Base-by-base conservation (phyloP, 2,888 invertebrate species). In the Chrysomela aeneicollis region DNA sequence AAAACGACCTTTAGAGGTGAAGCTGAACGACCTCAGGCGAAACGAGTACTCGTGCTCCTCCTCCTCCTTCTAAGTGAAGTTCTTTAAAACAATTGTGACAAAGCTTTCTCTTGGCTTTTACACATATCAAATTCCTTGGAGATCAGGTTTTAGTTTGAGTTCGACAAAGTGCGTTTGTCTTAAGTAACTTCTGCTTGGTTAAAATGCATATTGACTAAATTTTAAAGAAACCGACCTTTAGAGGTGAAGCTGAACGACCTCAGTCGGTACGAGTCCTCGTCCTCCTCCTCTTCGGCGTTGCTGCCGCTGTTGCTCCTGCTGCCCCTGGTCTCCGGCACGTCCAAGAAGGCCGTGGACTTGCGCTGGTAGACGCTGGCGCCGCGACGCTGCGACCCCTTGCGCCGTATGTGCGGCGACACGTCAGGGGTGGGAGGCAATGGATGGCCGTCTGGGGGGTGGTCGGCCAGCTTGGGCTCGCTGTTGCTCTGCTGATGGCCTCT, bases 191-290 rank as follows among this genome's bases (percentile, higher is more conserved):
- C n/a, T n/a, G n/a, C n/a, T n/a, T n/a, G n/a, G n/a, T n/a, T n/a
- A n/a, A n/a, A n/a, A n/a, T n/a, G n/a, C n/a, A n/a, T n/a, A n/a
- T n/a, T n/a, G n/a, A n/a, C n/a, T n/a, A n/a, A n/a, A n/a, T n/a
- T n/a, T n/a, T 10, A 8, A 17, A 2, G 2, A 19, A 0, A 52
- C 61, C 68, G 88, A 90, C 94, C 94, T 89, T 97, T 97, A 76
- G 92, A 89, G 76, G 95, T 93, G 84, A 92, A 92, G 84, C 94
- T 93, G 86, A 98, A 98, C 73, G 95, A 94, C 77, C 97, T 88
- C 77, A 97, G 89, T 71, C 95, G 88, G 84, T 95, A 95, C 69
- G 92, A 91, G 83, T 95, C 94, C 77, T 94, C 94, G 77, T 94
- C 93, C 59, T 91, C 91, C 22, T 87, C 76, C 37, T 74, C 93